Base-by-base conservation (phyloP, 2,113 vertebrate species). In the Tragelaphus scriptus region DNA sequence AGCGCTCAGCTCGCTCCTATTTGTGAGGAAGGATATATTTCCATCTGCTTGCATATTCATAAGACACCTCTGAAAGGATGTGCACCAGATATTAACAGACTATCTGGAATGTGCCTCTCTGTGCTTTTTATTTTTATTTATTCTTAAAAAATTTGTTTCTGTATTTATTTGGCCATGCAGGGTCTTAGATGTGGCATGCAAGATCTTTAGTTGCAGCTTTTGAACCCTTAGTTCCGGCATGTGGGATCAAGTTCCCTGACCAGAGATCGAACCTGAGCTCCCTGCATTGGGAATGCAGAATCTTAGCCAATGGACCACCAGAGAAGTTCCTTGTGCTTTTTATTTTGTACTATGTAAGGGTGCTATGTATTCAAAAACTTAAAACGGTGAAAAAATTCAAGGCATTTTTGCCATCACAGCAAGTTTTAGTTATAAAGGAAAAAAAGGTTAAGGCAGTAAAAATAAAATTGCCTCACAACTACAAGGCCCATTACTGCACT, bases 401-500 rank as follows among this genome's bases (percentile, higher is more conserved):
- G 40, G 10, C n/a, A 47, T 75, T 58, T 94, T 63, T 89, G 79
- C 36, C 49, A 14, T 75, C 30, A 25, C 0, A 63, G 47, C 88
- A 94, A 82, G 82, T 10, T 44, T 86, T 30, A 49, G 49, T 32
- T 47, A 58, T 13, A 61, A 56, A 95, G 26, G 51, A 11, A 51
- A 68, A 77, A 56, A 55, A 32, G 15, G 12, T 32, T 11, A 63
- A 23, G 28, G 14, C 1, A 17, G n/a, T 3, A 49, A 16, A 58
- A 49, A 68, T 15, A 16, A 47, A 86, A 32, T 0, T 1, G 26
- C 30, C 15, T 19, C 40, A 55, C 32, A 21, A 7, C 10, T 6
- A 0, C 0, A n/a, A 53, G 30, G 65, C 55, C 40, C 10, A 1
- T 9, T 36, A 5, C 21, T 4, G 13, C 11, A 5, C 19, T 0